phyloP scores from a whole-genome alignment of 2,797 vertebrate species.

The Pipistrellus pipistrellus region DNA sequence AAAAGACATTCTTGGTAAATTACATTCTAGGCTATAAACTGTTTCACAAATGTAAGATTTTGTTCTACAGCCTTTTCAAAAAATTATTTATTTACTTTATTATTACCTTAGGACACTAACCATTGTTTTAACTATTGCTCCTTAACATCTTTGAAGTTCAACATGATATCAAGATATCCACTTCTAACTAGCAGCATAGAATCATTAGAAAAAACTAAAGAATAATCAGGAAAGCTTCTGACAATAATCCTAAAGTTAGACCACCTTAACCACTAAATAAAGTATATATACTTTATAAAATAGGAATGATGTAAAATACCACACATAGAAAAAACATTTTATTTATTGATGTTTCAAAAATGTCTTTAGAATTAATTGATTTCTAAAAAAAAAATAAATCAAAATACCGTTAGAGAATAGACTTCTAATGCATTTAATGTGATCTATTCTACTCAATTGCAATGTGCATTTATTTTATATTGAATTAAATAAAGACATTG shows the following conservation, averaged over 20 bases:
- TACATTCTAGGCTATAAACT: slow-evolving; percentile 34
- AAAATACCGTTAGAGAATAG: neutral
- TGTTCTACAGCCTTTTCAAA: neutral
- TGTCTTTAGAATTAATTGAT: neutral
- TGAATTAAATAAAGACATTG: neutral
- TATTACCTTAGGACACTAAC: neutral
- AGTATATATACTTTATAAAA: neutral
- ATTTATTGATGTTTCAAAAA: neutral
- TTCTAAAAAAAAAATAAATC: slow-evolving; percentile 5
- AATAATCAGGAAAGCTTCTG: neutral
- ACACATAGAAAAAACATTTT: neutral
- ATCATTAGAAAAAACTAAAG: slow-evolving; percentile 17
- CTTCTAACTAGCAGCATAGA: neutral
- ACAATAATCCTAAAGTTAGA: neutral
- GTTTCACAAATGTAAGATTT: neutral
- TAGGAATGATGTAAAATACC: neutral
- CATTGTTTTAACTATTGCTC: neutral
- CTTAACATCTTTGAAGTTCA: slow-evolving; percentile 30
- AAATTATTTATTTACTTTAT: neutral
- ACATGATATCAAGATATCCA: neutral
- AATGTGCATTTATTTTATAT: slow-evolving; percentile 18
- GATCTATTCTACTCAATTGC: neutral
- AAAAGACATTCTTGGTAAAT: neutral
- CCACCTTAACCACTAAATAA: neutral
- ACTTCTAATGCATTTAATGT: slow-evolving; percentile 24